These are phyloP conservation scores for Parasteatoda lunata DNA, from an alignment of 2,888 invertebrate species.

Conservation along the genomic window DNA sequence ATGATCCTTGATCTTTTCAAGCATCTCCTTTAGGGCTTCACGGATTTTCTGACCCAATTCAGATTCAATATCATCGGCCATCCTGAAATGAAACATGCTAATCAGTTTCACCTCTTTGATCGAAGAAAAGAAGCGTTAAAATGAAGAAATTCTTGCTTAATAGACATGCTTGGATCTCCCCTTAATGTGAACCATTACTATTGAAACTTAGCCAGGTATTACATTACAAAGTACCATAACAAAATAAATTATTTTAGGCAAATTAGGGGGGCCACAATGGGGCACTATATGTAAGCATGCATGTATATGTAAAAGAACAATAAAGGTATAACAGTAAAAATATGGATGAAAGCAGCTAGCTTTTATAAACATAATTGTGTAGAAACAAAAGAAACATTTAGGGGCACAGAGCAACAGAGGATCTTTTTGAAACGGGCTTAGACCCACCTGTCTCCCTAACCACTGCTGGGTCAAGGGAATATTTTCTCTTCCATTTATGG, in stretches of 20 bases:
- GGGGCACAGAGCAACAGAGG: too few relatives aligned
- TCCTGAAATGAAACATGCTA: not conserved
- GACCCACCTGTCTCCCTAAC: too few relatives aligned
- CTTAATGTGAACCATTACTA: not conserved
- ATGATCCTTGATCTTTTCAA: slow-evolving; percentile 42
- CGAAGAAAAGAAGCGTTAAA: not conserved
- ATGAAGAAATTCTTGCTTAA: not conserved
- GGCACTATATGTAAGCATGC: too few relatives aligned
- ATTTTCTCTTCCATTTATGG: too few relatives aligned
- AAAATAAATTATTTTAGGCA: not conserved
- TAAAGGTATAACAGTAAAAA: too few relatives aligned
- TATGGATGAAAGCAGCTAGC: too few relatives aligned
- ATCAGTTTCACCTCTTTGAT: not conserved
- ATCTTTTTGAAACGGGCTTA: too few relatives aligned
- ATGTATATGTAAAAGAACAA: too few relatives aligned
- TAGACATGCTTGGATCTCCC: not conserved
- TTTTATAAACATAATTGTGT: too few relatives aligned
- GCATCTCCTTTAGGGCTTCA: slow-evolving; percentile 38
- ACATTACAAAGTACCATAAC: not conserved
- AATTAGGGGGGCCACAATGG: too few relatives aligned
- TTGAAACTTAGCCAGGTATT: not conserved
- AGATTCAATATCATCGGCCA: slow-evolving; percentile 33
- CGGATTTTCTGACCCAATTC: slow-evolving; percentile 34
- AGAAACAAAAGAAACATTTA: too few relatives aligned
- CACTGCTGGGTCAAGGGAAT: too few relatives aligned